A percentile compares a stretch with the other conserved stretches of the same genome.
Evolutionary conservation across 2,113 vertebrate species (phyloP).

Genomic region (Paedocypris sp.): DNA sequence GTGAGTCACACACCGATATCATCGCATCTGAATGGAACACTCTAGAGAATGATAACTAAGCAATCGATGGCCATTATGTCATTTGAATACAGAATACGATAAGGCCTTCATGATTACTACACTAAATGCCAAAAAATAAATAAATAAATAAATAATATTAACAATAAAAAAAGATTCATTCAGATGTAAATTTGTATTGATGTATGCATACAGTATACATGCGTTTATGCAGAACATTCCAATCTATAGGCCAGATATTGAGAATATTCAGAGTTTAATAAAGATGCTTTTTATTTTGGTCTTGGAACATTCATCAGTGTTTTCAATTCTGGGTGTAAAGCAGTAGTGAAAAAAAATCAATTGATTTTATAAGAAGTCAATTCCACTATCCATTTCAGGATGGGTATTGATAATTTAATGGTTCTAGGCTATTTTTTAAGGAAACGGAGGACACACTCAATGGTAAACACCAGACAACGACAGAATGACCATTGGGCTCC

Average conservation of each 20-base stretch:
- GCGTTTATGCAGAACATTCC: too few species aligned
- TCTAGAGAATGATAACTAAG: not conserved
- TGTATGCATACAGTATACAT: too few species aligned
- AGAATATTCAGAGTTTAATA: not conserved
- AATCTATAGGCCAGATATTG: not conserved
- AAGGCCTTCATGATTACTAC: too few species aligned
- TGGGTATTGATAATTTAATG: slow-evolving; percentile 31
- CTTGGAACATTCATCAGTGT: not conserved
- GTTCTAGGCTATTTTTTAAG: slow-evolving; percentile 12
- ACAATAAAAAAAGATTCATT: too few species aligned
- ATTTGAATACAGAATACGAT: not conserved
- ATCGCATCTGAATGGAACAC: slow-evolving; percentile 16
- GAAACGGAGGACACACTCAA: slow-evolving; percentile 11
- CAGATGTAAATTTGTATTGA: too few species aligned
- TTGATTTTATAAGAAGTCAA: slow-evolving; percentile 26
- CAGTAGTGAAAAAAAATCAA: slow-evolving; percentile 22
- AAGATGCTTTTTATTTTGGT: slow-evolving; percentile 1
- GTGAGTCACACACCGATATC: not conserved
- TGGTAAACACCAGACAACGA: slow-evolving; percentile 10
- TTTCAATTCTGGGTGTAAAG: not conserved
- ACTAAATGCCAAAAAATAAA: not conserved
- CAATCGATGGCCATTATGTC: slow-evolving; percentile 4
- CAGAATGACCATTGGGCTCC: slow-evolving; percentile 5
- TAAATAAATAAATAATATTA: not conserved
- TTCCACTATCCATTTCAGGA: slow-evolving; percentile 25